These are phyloP conservation scores for Ophion slaviceki DNA, from an alignment of 2,888 invertebrate species.

Conservation along the genomic window DNA sequence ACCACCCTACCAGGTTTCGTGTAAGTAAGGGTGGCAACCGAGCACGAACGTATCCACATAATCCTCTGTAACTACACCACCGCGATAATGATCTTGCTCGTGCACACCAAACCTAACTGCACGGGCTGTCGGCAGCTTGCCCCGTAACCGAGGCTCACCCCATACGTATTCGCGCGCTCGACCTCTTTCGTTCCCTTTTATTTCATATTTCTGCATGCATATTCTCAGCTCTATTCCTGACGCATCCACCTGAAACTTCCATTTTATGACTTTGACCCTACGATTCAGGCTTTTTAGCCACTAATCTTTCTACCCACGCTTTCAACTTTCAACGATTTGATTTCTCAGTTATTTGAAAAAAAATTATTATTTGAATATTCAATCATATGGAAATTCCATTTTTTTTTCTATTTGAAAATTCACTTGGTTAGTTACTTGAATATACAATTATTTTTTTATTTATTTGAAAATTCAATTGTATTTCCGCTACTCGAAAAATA, in stretches of 20 bases:
- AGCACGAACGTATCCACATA: constrained; percentile 51
- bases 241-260: no score
- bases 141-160: background rate
- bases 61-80: constrained; percentile 46
- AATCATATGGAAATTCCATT: background rate
- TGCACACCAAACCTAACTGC: constrained; percentile 45
- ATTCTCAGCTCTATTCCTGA: no score
- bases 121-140: constrained; percentile 55
- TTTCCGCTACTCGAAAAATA: background rate
- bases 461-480: background rate
- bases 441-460: background rate
- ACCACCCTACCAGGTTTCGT: constrained; percentile 13
- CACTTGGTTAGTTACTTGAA: background rate
- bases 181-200: constrained; percentile 9
- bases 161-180: background rate
- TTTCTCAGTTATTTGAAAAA: background rate
- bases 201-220: background rate
- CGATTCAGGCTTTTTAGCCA: no score
- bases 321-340: background rate
- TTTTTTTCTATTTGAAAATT: background rate
- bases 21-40: constrained; percentile 25
- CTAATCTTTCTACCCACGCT: no score
- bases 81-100: constrained; percentile 55
- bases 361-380: background rate
- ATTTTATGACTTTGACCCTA: no score